Conservation (phyloP, 2,113 vertebrate genomes). For the Acrocephalus kingi region DNA sequence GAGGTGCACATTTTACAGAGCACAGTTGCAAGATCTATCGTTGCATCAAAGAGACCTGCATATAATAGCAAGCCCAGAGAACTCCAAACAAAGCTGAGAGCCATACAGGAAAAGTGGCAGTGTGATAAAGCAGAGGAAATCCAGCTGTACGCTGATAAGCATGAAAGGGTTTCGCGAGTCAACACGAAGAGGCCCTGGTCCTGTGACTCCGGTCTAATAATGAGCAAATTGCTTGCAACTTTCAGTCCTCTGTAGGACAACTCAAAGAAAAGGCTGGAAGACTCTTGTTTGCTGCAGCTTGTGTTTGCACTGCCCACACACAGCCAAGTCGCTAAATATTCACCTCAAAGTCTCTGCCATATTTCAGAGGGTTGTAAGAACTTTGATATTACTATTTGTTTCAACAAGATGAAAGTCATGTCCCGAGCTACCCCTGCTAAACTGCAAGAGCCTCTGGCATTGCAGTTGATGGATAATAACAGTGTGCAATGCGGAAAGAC, state of each 20-base stretch:
- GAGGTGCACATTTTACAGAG: conserved; percentile 2
- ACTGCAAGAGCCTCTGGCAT: neutral
- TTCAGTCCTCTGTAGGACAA: neutral
- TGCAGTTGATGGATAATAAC: neutral
- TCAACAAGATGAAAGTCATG: neutral
- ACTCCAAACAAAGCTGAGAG: conserved; percentile 63
- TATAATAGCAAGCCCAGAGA: conserved; percentile 49
- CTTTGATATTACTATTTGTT: neutral
- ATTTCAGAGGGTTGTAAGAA: neutral
- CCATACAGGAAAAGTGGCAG: conserved; percentile 60
- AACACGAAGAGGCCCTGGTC: conserved; percentile 27
- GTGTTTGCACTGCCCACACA: conserved; percentile 17
- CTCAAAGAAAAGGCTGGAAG: neutral
- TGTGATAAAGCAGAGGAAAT: conserved; percentile 67
- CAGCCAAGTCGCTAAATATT: neutral
- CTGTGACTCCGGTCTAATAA: neutral
- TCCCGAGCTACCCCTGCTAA: neutral
- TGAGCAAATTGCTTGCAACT: neutral
- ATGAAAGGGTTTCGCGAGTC: conserved; percentile 41
- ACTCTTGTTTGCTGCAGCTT: neutral
- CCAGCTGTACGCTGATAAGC: conserved; percentile 62
- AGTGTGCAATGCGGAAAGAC: neutral
- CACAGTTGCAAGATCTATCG: conserved; percentile 9
- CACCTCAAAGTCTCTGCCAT: neutral
- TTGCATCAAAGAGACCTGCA: conserved; percentile 55